Conservation (phyloP, 2,797 vertebrate genomes). For the Peromyscus attwateri region DNA sequence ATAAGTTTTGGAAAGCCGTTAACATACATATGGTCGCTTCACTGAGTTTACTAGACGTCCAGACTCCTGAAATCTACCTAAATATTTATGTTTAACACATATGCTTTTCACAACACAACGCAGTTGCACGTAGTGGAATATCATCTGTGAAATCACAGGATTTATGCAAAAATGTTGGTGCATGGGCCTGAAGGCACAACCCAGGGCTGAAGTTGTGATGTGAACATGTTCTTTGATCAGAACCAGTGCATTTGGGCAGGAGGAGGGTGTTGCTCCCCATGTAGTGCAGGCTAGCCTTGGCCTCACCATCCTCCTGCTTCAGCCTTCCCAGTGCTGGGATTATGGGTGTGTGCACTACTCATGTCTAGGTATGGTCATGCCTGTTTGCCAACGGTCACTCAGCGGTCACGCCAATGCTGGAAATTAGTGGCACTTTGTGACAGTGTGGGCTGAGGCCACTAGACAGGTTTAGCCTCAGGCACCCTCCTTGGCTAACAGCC, state of each 20-base stretch:
- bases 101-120: slow-evolving; percentile 42
- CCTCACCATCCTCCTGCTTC: neutral
- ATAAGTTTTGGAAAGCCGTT: slow-evolving; percentile 51
- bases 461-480: neutral
- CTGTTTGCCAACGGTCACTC: neutral
- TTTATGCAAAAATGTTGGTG: slow-evolving; percentile 17
- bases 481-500: neutral
- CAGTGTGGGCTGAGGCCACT: neutral
- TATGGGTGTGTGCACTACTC: neutral
- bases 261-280: too few relatives aligned
- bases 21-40: neutral
- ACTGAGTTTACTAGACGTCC: slow-evolving; percentile 16
- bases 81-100: slow-evolving; percentile 36
- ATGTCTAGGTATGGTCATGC: neutral
- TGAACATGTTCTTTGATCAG: slow-evolving; percentile 13
- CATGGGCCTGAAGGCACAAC: neutral
- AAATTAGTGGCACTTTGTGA: neutral
- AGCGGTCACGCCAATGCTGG: neutral
- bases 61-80: slow-evolving; percentile 54
- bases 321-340: neutral
- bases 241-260: neutral
- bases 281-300: neutral
- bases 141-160: slow-evolving; percentile 41
- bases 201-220: neutral
- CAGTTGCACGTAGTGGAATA: neutral